Percentiles rank a stretch among this genome's conserved stretches.
Conservation (phyloP, 2,888 invertebrate genomes). For the Phengaris arion region DNA sequence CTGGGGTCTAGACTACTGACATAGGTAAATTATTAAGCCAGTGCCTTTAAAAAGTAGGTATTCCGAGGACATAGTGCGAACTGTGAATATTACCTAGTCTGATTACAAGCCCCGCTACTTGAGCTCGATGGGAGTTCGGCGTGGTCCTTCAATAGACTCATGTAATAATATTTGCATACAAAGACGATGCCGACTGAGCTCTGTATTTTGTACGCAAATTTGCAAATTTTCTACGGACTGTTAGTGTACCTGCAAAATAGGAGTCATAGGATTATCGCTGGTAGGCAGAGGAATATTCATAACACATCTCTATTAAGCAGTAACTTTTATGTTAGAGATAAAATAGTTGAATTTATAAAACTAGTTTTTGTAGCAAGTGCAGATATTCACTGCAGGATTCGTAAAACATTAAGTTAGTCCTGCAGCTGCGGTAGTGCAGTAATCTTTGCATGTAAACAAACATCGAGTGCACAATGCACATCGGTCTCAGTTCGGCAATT, state of each 20-base stretch:
- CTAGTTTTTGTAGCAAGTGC: neutral
- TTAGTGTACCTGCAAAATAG: slow-evolving; percentile 45
- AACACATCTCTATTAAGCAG: neutral
- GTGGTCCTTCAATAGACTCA: slow-evolving; percentile 64
- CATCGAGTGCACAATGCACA: slow-evolving; percentile 1
- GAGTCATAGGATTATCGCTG: slow-evolving; percentile 36
- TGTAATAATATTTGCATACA: slow-evolving; percentile 72
- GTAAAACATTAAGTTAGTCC: neutral
- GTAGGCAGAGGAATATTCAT: slow-evolving; percentile 28
- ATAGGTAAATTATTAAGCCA: neutral
- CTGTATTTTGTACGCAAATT: slow-evolving; percentile 65
- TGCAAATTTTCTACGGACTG: slow-evolving; percentile 59
- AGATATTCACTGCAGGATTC: neutral
- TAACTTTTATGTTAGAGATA: neutral
- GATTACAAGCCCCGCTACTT: slow-evolving; percentile 53
- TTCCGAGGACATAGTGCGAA: neutral
- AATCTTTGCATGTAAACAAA: slow-evolving; percentile 14
- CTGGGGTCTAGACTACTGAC: neutral
- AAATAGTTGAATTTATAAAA: too few relatives aligned
- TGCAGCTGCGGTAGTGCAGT: neutral
- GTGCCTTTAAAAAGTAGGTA: slow-evolving; percentile 2
- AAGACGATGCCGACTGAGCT: slow-evolving; percentile 60
- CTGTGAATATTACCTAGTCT: slow-evolving; percentile 44
- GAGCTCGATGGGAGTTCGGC: slow-evolving; percentile 55
- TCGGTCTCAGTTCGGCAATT: slow-evolving; percentile 20